Conservation (phyloP, 2,113 vertebrate genomes). For the Rhipidura dahli region DNA sequence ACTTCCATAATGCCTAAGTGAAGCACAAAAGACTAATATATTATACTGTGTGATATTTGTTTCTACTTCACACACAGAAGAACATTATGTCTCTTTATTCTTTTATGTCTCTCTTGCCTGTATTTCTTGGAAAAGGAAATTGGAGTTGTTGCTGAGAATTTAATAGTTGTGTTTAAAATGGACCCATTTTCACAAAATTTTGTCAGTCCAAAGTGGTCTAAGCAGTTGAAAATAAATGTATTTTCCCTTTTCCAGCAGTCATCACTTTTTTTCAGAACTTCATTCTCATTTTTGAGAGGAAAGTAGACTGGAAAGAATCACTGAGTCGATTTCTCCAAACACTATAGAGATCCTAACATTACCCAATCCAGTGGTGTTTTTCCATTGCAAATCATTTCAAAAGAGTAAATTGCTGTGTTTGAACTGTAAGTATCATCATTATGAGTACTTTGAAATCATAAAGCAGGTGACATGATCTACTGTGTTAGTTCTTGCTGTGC, state of each 20-base stretch:
- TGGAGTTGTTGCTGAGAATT: background rate
- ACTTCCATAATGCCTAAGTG: background rate
- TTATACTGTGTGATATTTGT: background rate
- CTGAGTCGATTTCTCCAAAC: background rate
- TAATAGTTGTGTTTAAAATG: slow-evolving; percentile 12
- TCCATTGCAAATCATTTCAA: background rate
- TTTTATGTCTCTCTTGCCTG: background rate
- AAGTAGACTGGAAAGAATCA: background rate
- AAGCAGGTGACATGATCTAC: background rate
- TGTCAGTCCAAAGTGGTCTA: background rate
- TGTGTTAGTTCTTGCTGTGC: background rate
- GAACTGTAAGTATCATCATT: background rate
- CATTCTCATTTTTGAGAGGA: background rate
- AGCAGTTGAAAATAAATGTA: background rate
- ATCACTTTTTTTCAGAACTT: background rate
- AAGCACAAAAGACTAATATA: background rate
- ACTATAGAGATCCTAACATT: background rate
- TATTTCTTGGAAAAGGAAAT: slow-evolving; percentile 43
- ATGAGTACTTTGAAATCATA: background rate
- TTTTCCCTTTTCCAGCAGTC: background rate
- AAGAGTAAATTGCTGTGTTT: background rate
- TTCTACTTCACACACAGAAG: slow-evolving; percentile 11
- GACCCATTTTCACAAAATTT: slow-evolving; percentile 5
- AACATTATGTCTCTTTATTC: slow-evolving; percentile 29
- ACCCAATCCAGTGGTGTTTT: background rate